Conservation (phyloP, 2,113 vertebrate species). For the Cepphus grylle region DNA sequence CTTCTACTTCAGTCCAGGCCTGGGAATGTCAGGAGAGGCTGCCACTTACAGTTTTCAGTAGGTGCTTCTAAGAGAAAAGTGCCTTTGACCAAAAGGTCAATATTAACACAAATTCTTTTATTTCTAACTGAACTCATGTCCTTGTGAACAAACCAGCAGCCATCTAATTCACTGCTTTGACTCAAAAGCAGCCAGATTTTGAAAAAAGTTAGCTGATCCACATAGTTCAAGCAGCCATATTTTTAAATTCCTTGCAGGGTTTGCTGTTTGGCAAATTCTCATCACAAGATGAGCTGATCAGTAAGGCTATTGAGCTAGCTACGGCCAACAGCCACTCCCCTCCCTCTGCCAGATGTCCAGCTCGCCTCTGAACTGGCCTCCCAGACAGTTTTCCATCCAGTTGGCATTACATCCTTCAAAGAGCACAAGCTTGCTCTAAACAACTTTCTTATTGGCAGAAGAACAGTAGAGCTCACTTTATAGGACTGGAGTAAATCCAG, state of each 20-base stretch:
- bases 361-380: slow-evolving; percentile 21
- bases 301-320: neutral
- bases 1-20: neutral
- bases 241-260: neutral
- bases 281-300: neutral
- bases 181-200: neutral
- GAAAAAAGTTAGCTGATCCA: neutral
- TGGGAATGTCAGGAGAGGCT: neutral
- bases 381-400: neutral
- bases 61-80: neutral
- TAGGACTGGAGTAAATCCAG: slow-evolving; percentile 96
- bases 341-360: neutral
- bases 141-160: neutral
- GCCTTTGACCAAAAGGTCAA: neutral
- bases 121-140: neutral
- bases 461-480: slow-evolving; percentile 79
- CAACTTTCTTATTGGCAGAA: neutral
- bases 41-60: neutral
- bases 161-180: neutral
- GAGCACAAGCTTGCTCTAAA: neutral
- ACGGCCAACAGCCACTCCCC: neutral
- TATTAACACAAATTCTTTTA: neutral
- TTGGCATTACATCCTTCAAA: neutral
- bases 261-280: neutral
- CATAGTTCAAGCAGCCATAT: neutral